These are phyloP conservation scores for Cavia porcellus DNA, from an alignment of 2,113 vertebrate genomes.

Conservation along the genomic window DNA sequence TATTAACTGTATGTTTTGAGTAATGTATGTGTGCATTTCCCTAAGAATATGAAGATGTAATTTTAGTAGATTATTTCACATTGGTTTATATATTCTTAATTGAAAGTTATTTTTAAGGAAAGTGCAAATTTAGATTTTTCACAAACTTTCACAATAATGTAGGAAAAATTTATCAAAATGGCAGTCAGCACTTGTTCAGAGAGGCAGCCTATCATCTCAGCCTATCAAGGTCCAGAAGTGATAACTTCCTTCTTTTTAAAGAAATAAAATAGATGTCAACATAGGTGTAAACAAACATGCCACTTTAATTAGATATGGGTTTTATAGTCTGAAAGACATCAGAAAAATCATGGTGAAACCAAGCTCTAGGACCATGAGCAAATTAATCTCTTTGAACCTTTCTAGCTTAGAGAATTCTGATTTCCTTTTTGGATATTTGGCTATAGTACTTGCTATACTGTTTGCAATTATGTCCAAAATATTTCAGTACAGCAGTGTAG, in stretches of 20 bases:
- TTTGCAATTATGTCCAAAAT: background rate
- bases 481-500: background rate
- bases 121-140: slow-evolving; percentile 19
- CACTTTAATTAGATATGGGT: background rate
- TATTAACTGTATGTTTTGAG: background rate
- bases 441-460: background rate
- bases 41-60: slow-evolving; percentile 28
- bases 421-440: background rate
- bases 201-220: background rate
- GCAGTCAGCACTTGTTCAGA: slow-evolving; percentile 37
- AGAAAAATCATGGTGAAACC: background rate
- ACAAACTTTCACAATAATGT: slow-evolving; percentile 30
- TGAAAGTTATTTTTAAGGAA: slow-evolving; percentile 43
- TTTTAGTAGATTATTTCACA: slow-evolving; percentile 15
- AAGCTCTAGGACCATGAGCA: background rate
- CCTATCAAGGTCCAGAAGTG: background rate
- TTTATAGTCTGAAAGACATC: background rate
- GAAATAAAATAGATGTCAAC: background rate
- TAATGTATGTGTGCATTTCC: slow-evolving; percentile 11
- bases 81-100: background rate
- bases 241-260: background rate
- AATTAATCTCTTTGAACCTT: background rate
- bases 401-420: background rate
- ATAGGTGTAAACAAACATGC: background rate
- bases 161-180: background rate